Conservation (phyloP, 2,797 vertebrate species). For the Malurus splendens region DNA sequence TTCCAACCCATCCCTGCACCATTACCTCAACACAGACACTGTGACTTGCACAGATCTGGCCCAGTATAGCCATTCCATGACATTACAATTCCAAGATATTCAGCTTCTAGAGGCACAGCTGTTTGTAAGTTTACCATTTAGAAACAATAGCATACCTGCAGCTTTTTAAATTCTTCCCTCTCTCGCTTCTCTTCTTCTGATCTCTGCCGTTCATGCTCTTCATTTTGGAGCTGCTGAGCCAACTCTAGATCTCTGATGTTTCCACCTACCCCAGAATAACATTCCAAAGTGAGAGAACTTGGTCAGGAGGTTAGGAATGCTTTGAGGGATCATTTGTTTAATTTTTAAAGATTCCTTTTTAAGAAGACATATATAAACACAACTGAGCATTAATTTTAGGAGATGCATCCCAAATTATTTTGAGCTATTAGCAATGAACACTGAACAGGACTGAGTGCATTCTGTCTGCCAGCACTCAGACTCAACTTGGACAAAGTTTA, state of each 20-base stretch:
- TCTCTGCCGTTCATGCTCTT: constrained; percentile 72
- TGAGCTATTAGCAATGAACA: background rate
- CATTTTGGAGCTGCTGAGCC: constrained; percentile 77
- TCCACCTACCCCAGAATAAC: constrained; percentile 31
- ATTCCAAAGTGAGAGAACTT: background rate
- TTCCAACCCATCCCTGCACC: background rate
- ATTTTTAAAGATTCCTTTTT: background rate
- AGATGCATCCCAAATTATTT: background rate
- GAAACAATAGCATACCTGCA: constrained; percentile 73
- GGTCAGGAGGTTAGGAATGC: background rate
- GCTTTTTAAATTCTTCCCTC: constrained; percentile 79
- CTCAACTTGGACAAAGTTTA: background rate
- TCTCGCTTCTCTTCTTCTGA: constrained; percentile 70
- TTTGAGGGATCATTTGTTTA: background rate
- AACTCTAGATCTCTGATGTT: constrained; percentile 63
- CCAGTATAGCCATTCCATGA: background rate
- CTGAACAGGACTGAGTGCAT: background rate
- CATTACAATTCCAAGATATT: background rate
- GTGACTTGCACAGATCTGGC: background rate
- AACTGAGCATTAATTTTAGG: background rate
- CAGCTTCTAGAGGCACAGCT: background rate
- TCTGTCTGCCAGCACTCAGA: background rate
- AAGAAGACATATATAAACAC: background rate
- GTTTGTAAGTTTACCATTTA: background rate
- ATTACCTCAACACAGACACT: background rate